phyloP scores from a whole-genome alignment of 1,140 invertebrate species.

The Globodera rostochiensis region DNA sequence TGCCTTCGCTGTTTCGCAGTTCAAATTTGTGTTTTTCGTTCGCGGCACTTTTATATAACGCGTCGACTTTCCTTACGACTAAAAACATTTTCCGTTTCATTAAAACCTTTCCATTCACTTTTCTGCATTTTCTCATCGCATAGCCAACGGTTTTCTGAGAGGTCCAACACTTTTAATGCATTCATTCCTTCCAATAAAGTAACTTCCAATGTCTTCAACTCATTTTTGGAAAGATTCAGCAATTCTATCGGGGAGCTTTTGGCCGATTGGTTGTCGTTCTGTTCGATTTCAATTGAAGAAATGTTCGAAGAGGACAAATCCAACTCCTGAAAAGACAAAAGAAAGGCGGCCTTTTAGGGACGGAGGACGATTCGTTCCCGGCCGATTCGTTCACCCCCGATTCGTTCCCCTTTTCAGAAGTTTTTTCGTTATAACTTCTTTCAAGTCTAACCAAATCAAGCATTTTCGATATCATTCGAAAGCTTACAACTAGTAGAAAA shows the following conservation, averaged over 20 bases:
- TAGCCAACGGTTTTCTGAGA: slow-evolving; percentile 53
- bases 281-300: slow-evolving; percentile 30
- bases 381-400: too few relatives aligned
- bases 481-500: too few relatives aligned
- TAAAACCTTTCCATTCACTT: slow-evolving; percentile 33
- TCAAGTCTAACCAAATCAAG: too few relatives aligned
- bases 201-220: slow-evolving; percentile 32
- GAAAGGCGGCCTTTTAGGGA: not conserved
- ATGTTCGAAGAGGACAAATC: slow-evolving; percentile 49
- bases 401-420: too few relatives aligned
- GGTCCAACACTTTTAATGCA: slow-evolving; percentile 37
- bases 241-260: slow-evolving; percentile 24
- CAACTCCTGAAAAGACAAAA: slow-evolving; percentile 26
- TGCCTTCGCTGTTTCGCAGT: slow-evolving; percentile 40
- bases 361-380: too few relatives aligned
- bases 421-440: too few relatives aligned
- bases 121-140: slow-evolving; percentile 45
- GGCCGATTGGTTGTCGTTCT: slow-evolving; percentile 32
- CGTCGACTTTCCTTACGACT: slow-evolving; percentile 40
- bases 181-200: slow-evolving; percentile 24
- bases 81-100: slow-evolving; percentile 23
- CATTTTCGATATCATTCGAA: too few relatives aligned
- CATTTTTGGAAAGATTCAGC: slow-evolving; percentile 38
- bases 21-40: slow-evolving; percentile 38
- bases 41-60: slow-evolving; percentile 46